Percentiles rank a stretch among this genome's conserved stretches.
Conservation (phyloP, 2,797 vertebrate species). For the Podarcis lilfordi region DNA sequence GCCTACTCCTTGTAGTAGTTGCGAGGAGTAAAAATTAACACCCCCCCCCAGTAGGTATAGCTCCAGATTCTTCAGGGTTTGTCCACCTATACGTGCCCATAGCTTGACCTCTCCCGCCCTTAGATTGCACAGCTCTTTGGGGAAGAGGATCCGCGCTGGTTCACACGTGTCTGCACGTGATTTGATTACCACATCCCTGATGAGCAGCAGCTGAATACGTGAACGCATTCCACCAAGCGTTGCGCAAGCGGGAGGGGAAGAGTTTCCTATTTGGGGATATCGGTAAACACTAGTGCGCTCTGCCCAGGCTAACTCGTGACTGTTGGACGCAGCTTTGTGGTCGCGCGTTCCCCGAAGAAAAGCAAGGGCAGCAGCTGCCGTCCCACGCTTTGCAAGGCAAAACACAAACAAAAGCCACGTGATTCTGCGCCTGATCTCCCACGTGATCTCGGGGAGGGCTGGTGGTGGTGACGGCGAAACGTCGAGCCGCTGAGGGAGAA, state of each 20-base stretch:
- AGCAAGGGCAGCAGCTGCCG: not conserved
- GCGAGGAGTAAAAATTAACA: not conserved
- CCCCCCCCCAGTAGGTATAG: not conserved
- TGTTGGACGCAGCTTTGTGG: too few species aligned
- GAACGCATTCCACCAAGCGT: not conserved
- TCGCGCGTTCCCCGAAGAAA: not conserved
- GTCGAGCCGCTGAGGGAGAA: not conserved
- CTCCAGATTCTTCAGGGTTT: not conserved
- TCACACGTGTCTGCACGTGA: not conserved
- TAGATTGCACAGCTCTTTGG: not conserved
- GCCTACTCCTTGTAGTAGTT: not conserved
- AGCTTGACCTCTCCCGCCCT: not conserved
- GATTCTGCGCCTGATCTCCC: not conserved
- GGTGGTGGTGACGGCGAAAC: not conserved
- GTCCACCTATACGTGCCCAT: not conserved
- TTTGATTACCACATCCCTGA: not conserved
- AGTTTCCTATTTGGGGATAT: not conserved
- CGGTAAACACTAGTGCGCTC: too few species aligned
- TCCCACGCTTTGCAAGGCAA: not conserved
- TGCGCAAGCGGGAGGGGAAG: not conserved
- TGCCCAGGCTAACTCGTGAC: too few species aligned
- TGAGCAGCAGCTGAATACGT: not conserved
- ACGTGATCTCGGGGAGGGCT: not conserved
- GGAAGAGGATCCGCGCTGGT: not conserved
- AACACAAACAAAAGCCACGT: slow-evolving; percentile 1